Evolutionary conservation across 2,797 vertebrate genomes (phyloP), one percentile per base, ranked within the genome.

Genomic region (Xiphorhynchus erythropygius): DNA sequence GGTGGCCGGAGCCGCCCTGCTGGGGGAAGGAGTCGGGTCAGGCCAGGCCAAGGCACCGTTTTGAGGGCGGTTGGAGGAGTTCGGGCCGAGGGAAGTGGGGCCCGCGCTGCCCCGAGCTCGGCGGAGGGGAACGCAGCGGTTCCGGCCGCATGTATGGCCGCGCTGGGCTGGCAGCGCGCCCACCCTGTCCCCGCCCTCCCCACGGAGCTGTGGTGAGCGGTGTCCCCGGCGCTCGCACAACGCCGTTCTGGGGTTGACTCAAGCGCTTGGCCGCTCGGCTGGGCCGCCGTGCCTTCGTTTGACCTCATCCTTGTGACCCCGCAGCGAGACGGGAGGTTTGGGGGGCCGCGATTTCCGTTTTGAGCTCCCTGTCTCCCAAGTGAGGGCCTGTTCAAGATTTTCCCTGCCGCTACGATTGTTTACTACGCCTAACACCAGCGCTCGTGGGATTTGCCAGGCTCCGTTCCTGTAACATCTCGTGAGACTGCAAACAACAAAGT

Each of bases 1-100:
- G 32, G 67, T 7, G 55, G 32, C 98, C 98, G 0, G 99, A 99
- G 96, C 97, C 97, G 39, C 39, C 39, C 39, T 37, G 35, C 21
- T 59, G 30, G 35, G 55, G 39, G 42, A 50, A 53, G 47, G n/a
- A 16, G 63, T 11, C 41, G 7, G 62, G 41, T 15, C 21, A 11
- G 62, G 50, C 50, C 52, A 3, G 50, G 50, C 39, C 62, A 18
- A 21, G 23, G 56, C 55, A 47, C 64, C 85, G 49, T 90, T 80
- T 91, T 88, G 69, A 60, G 83, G 33, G 7, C 21, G 32, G 37
- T 4, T 65, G 5, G 28, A 28, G 62, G 59, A 89, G 74, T 57
- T 77, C 5, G 63, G 22, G 3, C 5, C 2, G 25, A 11, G 6
- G 3, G 25, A 18, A 33, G 3, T 5, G 37, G 6, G 5, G 18